Evolutionary conservation across 2,797 vertebrate genomes (phyloP).

Genomic region (Neomorphus geoffroyi): DNA sequence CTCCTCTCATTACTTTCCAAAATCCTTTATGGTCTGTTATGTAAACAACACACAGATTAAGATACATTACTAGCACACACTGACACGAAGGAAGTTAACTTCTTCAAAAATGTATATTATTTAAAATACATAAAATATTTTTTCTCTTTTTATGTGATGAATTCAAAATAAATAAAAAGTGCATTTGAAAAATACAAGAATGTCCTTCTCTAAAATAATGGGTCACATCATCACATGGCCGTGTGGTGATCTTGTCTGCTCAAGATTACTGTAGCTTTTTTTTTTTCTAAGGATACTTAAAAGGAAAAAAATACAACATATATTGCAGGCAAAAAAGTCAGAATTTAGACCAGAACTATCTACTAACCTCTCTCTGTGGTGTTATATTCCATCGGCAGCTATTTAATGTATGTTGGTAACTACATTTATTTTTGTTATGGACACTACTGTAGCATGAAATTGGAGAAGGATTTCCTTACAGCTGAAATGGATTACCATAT

Average conservation of each 20-base stretch:
- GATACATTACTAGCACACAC: conserved; percentile 17
- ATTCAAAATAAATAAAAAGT: neutral
- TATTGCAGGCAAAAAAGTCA: neutral
- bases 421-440: conserved; percentile 55
- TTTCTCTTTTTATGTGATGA: neutral
- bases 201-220: neutral
- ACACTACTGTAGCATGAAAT: conserved; percentile 68
- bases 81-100: conserved; percentile 13
- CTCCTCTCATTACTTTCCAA: conserved; percentile 53
- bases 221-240: neutral
- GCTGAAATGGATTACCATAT: conserved; percentile 43
- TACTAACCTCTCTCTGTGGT: neutral
- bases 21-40: conserved; percentile 50
- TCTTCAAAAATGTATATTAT: neutral
- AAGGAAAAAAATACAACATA: rapidly evolving
- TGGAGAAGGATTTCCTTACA: conserved; percentile 58
- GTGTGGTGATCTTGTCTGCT: rapidly evolving
- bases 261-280: neutral
- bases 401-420: conserved; percentile 25
- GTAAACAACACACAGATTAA: conserved; percentile 55
- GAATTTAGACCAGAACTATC: neutral
- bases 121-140: neutral
- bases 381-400: conserved; percentile 29
- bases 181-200: neutral
- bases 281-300: neutral